Percentiles rank a stretch among this genome's conserved stretches.
Conservation (phyloP, 2,888 invertebrate species). For the Nowickia ferox region DNA sequence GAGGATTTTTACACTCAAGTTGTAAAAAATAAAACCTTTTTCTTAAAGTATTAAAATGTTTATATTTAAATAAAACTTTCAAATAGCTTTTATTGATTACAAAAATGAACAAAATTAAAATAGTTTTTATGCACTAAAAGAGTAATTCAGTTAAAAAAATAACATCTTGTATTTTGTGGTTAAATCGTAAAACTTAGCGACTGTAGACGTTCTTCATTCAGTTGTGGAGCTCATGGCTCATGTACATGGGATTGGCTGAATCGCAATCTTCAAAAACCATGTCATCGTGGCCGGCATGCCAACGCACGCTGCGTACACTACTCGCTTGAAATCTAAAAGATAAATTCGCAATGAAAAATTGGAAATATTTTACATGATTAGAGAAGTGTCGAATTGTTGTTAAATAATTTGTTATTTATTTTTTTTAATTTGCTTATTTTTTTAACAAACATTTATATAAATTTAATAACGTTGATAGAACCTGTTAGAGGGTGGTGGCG, state of each 20-base stretch:
- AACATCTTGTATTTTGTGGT: constrained; percentile 49
- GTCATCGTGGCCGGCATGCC: constrained; percentile 80
- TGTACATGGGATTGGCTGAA: constrained; percentile 78
- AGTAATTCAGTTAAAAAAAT: not conserved
- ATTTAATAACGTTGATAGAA: constrained; percentile 81
- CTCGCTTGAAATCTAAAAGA: constrained; percentile 75
- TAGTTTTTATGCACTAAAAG: not conserved
- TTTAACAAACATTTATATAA: constrained; percentile 56
- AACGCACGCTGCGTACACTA: constrained; percentile 80
- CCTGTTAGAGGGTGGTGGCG: constrained; percentile 82
- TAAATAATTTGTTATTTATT: constrained; percentile 25
- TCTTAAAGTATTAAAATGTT: not conserved
- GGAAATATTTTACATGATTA: constrained; percentile 59
- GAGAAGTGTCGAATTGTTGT: constrained; percentile 22
- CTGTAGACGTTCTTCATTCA: constrained; percentile 25
- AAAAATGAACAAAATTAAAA: constrained; percentile 25
- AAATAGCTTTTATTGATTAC: constrained; percentile 26
- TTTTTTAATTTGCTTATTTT: constrained; percentile 8
- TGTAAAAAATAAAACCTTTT: not conserved
- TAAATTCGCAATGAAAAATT: constrained; percentile 12
- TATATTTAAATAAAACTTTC: constrained; percentile 18
- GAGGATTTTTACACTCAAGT: too few species aligned
- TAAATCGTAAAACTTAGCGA: constrained; percentile 57
- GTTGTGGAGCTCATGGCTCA: constrained; percentile 69
- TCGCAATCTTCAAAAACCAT: constrained; percentile 82